phyloP scores from a whole-genome alignment of 2,888 invertebrate species.

The Osmoderma eremita region DNA sequence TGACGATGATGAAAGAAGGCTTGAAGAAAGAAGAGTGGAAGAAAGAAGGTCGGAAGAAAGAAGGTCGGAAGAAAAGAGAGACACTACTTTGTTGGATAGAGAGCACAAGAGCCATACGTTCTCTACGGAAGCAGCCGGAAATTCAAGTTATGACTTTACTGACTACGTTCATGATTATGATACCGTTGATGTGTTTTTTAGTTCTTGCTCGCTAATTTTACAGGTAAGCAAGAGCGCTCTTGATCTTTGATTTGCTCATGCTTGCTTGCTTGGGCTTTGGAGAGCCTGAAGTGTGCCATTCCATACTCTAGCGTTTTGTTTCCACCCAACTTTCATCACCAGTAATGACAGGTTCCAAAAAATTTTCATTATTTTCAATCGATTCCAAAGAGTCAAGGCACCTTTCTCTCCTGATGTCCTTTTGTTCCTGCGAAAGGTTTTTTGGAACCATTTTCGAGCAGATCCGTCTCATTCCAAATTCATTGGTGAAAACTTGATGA shows the following conservation, averaged over 20 bases:
- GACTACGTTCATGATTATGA: conserved; percentile 8
- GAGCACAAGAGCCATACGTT: too few relatives aligned
- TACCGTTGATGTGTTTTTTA: conserved; percentile 31
- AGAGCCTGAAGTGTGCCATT: not conserved
- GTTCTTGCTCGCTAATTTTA: conserved; percentile 22
- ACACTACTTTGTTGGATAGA: too few relatives aligned
- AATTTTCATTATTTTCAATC: too few relatives aligned
- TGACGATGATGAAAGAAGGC: conserved; percentile 10
- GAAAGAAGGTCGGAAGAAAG: not conserved
- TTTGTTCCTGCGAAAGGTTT: too few relatives aligned
- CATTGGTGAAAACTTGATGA: too few relatives aligned
- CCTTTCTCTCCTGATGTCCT: too few relatives aligned
- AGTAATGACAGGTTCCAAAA: too few relatives aligned
- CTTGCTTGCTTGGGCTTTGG: not conserved
- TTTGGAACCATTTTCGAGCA: too few relatives aligned
- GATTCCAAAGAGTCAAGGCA: too few relatives aligned
- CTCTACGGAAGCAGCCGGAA: not conserved
- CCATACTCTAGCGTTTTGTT: not conserved
- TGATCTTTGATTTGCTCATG: not conserved
- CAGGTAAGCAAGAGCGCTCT: conserved; percentile 21
- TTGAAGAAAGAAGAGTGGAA: not conserved
- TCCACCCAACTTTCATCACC: not conserved
- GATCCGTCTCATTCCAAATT: too few relatives aligned
- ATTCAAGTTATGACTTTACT: not conserved
- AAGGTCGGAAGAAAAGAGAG: too few relatives aligned